Evolutionary conservation across 2,888 invertebrate genomes (phyloP), one percentile per base, ranked within the genome.

Genomic region (Cryptosula pallasiana): DNA sequence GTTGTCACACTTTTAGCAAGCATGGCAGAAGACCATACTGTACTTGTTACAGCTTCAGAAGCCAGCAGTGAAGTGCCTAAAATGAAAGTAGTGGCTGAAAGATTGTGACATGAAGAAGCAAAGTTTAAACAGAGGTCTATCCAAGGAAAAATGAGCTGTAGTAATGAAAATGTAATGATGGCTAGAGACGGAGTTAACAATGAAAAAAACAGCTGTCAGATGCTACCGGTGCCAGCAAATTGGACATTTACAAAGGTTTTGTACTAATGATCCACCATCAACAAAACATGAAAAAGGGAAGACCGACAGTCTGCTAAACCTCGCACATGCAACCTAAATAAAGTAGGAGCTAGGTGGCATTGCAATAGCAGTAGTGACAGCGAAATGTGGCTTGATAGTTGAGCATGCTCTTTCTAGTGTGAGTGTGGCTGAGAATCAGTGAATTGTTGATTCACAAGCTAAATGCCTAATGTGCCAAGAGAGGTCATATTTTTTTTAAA

Each of bases 361-460:
- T 13, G 29, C 13, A 23, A 25, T 23, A 69, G 69, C 55, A 35
- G 29, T 35, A 70, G 69, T 3, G 57, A 70, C 34, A 54, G 55
- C 29, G 72, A 72, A 25, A 1, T 27, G 36, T 35, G 57, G 72
- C 1, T 29, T 72, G 20, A 57, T 34, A 34, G 72, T 54, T n/a
- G 16, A 55, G 2, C 72, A 72, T 45, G 70, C 57, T 23, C 55
- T 72, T 35, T 70, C 70, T 32, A n/a, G 36, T 1, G n/a, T 32
- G 32, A 57, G 35, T 23, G 27, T 29, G 9, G 9, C 29, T 9
- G 1, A 29, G 20, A 29, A 70, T 23, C 45, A 57, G 1, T 73
- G 73, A 54, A 71, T 73, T n/a, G 57, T 73, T 1, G 73, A 73
- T 58, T 71, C 71, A 25, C 71, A 71, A 2, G 73, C 73, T 20